Evolutionary conservation across 2,888 invertebrate genomes (phyloP), one percentile per base, ranked within the genome.

Genomic region (Vannuccia rotundouncinata): DNA sequence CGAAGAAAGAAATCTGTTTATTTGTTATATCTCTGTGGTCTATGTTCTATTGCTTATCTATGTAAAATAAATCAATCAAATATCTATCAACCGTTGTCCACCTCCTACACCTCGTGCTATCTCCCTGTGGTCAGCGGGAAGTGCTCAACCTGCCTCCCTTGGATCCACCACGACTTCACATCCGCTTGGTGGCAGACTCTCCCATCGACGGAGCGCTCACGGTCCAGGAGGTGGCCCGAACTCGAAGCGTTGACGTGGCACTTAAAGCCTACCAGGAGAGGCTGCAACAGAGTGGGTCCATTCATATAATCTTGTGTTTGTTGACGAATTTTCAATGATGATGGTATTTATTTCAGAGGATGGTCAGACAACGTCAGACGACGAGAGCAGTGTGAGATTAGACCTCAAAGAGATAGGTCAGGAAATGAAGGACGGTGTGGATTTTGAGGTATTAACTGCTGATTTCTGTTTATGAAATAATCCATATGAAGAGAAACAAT

Each of bases 131-230:
- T 29, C 29, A 76, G 76, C 76, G 76, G n/a, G 76, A 76, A 76
- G 29, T 29, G 5, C 28, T 76, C 17, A 29, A 10, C n/a, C 29
- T 76, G 30, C 76, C 76, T 2, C 29, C 29, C 10, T 29, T 76
- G 27, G 76, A 76, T n/a, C 76, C 30, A 1, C 76, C 76, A 2
- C 27, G 29, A 22, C 29, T 76, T 27, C 76, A 76, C 76, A 76
- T 76, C n/a, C 27, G 76, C 2, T 27, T 76, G 17, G 29, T 27
- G n/a, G 76, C 27, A 27, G 76, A 76, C n/a, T n/a, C 76, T 25
- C n/a, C 29, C 10, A 10, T 76, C 17, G 27, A 29, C 76, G n/a
- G 28, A 76, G 76, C 27, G 25, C 27, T 76, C 5, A n/a, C 76
- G 17, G 29, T 76, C n/a, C 76, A 76, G n/a, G 76, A 76, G 29